A percentile compares a stretch with the other conserved stretches of the same genome.
These are phyloP conservation scores for Drosophila teissieri DNA, from an alignment of 1,140 invertebrate genomes.

Conservation along the genomic window DNA sequence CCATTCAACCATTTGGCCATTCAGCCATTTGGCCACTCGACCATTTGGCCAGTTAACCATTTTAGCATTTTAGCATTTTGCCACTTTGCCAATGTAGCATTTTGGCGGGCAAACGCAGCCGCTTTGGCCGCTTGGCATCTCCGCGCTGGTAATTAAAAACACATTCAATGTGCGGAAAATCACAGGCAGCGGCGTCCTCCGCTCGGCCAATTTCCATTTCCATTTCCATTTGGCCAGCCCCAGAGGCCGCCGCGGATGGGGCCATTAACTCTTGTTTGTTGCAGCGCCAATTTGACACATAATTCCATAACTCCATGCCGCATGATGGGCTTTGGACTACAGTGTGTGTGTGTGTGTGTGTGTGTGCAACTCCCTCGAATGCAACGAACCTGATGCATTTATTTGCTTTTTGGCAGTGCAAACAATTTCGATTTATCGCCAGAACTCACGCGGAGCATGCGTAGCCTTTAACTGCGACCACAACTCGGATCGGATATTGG, in stretches of 20 bases:
- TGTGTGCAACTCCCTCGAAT: background rate
- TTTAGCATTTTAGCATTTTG: constrained; percentile 35
- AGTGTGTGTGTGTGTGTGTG: background rate
- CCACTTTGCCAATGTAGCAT: constrained; percentile 41
- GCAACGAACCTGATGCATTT: constrained; percentile 68
- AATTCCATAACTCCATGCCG: constrained; percentile 76
- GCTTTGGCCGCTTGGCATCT: constrained; percentile 63
- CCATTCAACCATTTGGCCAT: constrained; percentile 22
- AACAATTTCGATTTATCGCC: constrained; percentile 82
- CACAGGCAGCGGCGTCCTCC: constrained; percentile 51
- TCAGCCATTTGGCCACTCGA: constrained; percentile 28
- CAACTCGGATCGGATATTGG: constrained; percentile 9
- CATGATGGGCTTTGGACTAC: constrained; percentile 8
- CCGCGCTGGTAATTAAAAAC: constrained; percentile 74
- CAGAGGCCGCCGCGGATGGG: constrained; percentile 41
- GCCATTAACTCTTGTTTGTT: constrained; percentile 77
- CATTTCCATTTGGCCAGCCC: constrained; percentile 49
- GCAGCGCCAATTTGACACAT: constrained; percentile 76
- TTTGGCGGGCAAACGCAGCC: constrained; percentile 26
- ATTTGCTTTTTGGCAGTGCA: constrained; percentile 82
- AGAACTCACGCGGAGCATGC: constrained; percentile 78
- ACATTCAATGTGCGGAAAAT: constrained; percentile 83
- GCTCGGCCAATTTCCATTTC: constrained; percentile 66
- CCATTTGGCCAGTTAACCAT: constrained; percentile 23
- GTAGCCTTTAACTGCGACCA: constrained; percentile 41